Percentiles rank a stretch among this genome's conserved stretches.
Evolutionary conservation across 2,797 vertebrate species (phyloP).

Genomic region (Poeciliopsis gracilis): DNA sequence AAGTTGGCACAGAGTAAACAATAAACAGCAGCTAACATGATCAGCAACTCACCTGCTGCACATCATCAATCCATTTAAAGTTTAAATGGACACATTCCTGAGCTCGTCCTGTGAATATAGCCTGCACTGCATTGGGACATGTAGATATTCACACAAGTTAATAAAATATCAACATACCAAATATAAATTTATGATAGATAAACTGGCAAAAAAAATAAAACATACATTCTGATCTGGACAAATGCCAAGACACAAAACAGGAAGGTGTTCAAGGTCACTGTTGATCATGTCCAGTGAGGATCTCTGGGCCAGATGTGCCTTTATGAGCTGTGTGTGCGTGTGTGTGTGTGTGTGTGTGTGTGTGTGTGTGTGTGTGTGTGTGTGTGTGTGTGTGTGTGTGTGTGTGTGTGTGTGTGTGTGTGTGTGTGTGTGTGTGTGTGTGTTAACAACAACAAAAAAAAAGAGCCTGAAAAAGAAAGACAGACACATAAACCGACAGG

Average conservation of each 20-base stretch:
- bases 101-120: neutral
- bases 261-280: conserved; percentile 42
- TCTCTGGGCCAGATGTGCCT: conserved; percentile 53
- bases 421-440: conserved; percentile 11
- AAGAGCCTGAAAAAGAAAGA: conserved; percentile 19
- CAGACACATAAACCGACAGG: conserved; percentile 19
- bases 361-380: conserved; percentile 36
- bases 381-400: conserved; percentile 1
- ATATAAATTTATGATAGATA: neutral
- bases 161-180: neutral
- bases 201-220: neutral
- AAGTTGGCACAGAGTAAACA: too few relatives aligned
- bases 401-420: conserved; percentile 27
- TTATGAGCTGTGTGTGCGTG: conserved; percentile 38
- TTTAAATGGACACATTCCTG: neutral
- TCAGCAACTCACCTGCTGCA: too few relatives aligned
- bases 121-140: neutral
- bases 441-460: neutral
- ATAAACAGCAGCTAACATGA: too few relatives aligned
- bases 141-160: neutral
- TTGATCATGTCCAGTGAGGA: conserved; percentile 32
- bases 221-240: neutral
- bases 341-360: too few relatives aligned
- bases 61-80: too few relatives aligned
- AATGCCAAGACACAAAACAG: conserved; percentile 1